Evolutionary conservation across 2,888 invertebrate species (phyloP).

Genomic region (Xiphydria camelus): DNA sequence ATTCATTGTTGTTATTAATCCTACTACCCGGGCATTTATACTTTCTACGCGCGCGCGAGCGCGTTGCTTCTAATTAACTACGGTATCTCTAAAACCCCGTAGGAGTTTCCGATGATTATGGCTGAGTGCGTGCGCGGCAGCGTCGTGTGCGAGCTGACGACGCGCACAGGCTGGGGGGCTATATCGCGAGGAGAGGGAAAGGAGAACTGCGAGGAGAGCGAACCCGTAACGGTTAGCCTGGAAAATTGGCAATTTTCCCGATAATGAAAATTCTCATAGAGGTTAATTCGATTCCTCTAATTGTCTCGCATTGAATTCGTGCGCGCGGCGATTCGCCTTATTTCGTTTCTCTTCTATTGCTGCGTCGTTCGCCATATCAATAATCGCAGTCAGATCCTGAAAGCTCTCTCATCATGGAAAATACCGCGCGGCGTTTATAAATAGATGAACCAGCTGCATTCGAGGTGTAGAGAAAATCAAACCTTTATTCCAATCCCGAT

Average conservation of each 20-base stretch:
- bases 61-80: slow-evolving; percentile 39
- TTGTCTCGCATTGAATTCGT: slow-evolving; percentile 48
- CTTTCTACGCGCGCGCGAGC: too few relatives aligned
- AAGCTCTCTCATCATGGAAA: too few relatives aligned
- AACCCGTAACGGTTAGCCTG: slow-evolving; percentile 43
- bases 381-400: too few relatives aligned
- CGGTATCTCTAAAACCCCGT: slow-evolving; percentile 28
- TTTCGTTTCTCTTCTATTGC: too few relatives aligned
- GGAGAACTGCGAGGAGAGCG: slow-evolving; percentile 31
- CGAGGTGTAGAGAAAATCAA: too few relatives aligned
- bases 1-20: too few relatives aligned
- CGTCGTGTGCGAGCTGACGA: slow-evolving; percentile 9
- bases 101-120: slow-evolving; percentile 30
- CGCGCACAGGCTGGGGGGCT: slow-evolving; percentile 10
- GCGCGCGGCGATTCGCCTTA: too few relatives aligned
- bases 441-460: too few relatives aligned
- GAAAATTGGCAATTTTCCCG: slow-evolving; percentile 55
- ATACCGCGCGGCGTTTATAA: too few relatives aligned
- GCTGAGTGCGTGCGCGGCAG: slow-evolving; percentile 30
- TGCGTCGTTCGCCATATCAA: too few relatives aligned
- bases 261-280: slow-evolving; percentile 53
- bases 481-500: too few relatives aligned
- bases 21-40: too few relatives aligned
- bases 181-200: slow-evolving; percentile 8
- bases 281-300: slow-evolving; percentile 53